phyloP scores from a whole-genome alignment of 2,113 vertebrate species.

The Callopanchax toddi region DNA sequence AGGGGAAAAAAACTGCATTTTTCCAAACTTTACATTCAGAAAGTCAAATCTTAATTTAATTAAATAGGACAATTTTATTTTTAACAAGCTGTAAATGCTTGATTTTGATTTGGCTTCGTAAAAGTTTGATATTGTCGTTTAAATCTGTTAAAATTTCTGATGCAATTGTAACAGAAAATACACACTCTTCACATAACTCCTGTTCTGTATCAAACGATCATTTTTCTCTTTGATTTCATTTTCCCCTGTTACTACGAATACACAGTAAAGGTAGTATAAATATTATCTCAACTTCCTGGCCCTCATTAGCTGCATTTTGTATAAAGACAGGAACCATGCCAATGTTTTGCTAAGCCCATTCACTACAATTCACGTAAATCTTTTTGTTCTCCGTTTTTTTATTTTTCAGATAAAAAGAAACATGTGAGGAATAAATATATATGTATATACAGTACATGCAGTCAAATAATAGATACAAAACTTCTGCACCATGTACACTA shows the following conservation, averaged over 20 bases:
- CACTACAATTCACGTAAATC: slow-evolving; percentile 66
- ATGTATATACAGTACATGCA: slow-evolving; percentile 58
- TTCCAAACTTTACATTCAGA: too few relatives aligned
- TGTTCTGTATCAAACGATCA: neutral
- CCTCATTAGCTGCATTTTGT: slow-evolving; percentile 26
- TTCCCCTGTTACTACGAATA: neutral
- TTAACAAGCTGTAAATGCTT: neutral
- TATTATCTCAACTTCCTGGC: slow-evolving; percentile 11
- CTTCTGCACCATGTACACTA: slow-evolving; percentile 49
- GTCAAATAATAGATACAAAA: slow-evolving; percentile 53
- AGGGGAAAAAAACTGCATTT: neutral
- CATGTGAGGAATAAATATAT: slow-evolving; percentile 29
- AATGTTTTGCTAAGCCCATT: slow-evolving; percentile 64
- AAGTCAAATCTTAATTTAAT: too few relatives aligned
- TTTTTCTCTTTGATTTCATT: neutral
- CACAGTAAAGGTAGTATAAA: slow-evolving; percentile 1
- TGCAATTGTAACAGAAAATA: neutral
- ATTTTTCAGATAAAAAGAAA: slow-evolving; percentile 55
- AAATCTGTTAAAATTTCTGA: neutral
- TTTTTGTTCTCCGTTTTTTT: slow-evolving; percentile 52
- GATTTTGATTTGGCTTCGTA: neutral
- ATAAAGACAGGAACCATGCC: slow-evolving; percentile 63
- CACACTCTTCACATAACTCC: too few relatives aligned
- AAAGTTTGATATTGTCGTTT: too few relatives aligned
- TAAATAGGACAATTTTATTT: neutral